Percentiles rank a stretch among this genome's conserved stretches.
These are phyloP conservation scores for Calidris pugnax DNA, from an alignment of 2,113 vertebrate species.

Conservation along the genomic window DNA sequence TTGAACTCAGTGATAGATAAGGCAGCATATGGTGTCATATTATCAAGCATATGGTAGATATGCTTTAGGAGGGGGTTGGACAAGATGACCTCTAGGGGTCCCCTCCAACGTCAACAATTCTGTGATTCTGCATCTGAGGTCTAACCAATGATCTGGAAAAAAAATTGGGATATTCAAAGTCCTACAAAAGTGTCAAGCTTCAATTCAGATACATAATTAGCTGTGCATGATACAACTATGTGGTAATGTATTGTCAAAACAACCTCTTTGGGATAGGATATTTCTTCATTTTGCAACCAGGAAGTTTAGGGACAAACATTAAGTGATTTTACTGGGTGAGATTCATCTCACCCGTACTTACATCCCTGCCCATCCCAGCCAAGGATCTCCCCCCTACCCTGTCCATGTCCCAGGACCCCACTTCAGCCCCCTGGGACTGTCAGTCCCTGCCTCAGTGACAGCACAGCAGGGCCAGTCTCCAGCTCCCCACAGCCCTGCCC, in stretches of 20 bases:
- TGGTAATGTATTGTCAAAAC: not conserved
- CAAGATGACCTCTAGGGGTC: not conserved
- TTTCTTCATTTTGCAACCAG: not conserved
- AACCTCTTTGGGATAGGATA: not conserved
- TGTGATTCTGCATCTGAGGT: not conserved
- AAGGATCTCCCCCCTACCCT: not conserved
- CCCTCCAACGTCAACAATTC: not conserved
- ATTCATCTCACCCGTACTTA: not conserved
- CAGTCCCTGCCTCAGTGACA: rapidly evolving
- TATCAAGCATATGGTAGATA: not conserved
- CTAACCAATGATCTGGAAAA: not conserved
- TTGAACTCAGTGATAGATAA: not conserved
- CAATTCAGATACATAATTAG: not conserved
- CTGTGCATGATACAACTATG: not conserved
- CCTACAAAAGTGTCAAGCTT: not conserved
- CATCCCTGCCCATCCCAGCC: rapidly evolving
- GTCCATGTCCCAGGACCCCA: too few relatives aligned
- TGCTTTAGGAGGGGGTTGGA: not conserved
- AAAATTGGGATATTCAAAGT: not conserved
- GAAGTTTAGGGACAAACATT: not conserved
- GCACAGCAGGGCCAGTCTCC: rapidly evolving
- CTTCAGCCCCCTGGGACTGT: rapidly evolving
- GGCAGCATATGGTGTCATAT: not conserved
- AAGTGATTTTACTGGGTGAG: not conserved
- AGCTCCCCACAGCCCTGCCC: not conserved